Evolutionary conservation across 2,888 invertebrate genomes (phyloP), one percentile per base, ranked within the genome.

Genomic region (Cephus spinipes): DNA sequence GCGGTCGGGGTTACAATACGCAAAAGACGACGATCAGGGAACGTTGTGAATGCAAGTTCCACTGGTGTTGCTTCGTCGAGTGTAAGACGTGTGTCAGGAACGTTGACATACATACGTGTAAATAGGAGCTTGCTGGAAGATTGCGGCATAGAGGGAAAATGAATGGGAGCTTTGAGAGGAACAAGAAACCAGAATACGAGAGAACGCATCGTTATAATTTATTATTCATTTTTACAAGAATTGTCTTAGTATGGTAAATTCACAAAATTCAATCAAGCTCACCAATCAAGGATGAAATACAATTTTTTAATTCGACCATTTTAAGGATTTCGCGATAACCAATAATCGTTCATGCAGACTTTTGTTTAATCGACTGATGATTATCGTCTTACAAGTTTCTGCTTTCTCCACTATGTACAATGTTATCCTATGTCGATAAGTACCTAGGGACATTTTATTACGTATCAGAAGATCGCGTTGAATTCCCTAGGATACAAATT

Each of bases 21-120:
- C 94, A 95, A 89, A 96, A 96, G 89, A 94, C 95, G 80, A 95
- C 94, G 73, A 93, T 95, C 77, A 94, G 94, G 83, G 96, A 96
- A 89, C 94, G 98, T 82, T 98, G 98, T 92, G 95, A 97, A 88
- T 98, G 98, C 93, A 96, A 96, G 91, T 98, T 98, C 92, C 97
- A 97, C 91, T 98, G 98, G 98, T 99, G 98, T 93, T 98, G 98
- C 93, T 95, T 96, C 89, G 98, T 98, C 81, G 95, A 96, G 89
- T 98, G 98, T 92, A 96, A 97, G 92, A 96, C 96, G 76, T 98
- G 98, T 92, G 94, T 95, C 86, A 94, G 94, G 85, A 94, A 94
- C 88, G 93, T 95, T 80, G 97, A 98, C 89, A 93, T 96, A 77
- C 96, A 97, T 90, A 97, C 97, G 81, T 98, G 98, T 94, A 98